Percentiles rank a stretch among this genome's conserved stretches.
phyloP scores from a whole-genome alignment of 2,113 vertebrate genomes.

The Calyptomena viridis region DNA sequence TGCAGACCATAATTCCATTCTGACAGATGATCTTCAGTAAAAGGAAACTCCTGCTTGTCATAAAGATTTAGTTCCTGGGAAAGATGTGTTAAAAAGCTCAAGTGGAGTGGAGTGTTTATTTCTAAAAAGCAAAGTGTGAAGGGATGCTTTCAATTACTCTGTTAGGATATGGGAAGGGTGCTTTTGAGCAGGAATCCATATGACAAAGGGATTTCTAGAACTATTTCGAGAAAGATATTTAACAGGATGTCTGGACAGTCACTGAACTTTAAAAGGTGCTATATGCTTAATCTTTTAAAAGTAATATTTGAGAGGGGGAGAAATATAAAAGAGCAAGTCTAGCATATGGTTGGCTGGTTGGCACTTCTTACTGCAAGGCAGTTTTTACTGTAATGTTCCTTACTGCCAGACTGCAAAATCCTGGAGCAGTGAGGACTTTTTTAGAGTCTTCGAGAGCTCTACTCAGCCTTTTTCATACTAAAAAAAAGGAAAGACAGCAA shows the following conservation, averaged over 20 bases:
- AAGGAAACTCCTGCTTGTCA: background rate
- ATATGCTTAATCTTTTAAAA: background rate
- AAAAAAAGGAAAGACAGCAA: background rate
- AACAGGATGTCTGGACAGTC: background rate
- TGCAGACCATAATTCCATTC: background rate
- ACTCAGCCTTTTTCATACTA: background rate
- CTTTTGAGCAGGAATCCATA: background rate
- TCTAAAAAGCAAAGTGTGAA: background rate
- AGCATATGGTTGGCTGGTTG: constrained; percentile 22
- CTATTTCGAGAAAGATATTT: background rate
- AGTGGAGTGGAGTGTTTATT: background rate
- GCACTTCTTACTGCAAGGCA: background rate
- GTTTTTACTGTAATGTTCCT: background rate
- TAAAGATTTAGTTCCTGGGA: background rate
- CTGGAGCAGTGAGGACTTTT: background rate
- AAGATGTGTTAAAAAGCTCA: background rate
- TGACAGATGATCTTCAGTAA: background rate
- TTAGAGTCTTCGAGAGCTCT: background rate
- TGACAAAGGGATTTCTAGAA: background rate
- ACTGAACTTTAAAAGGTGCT: background rate
- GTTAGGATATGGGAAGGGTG: background rate
- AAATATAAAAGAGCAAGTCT: constrained; percentile 40
- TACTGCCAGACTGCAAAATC: background rate
- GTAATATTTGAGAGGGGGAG: background rate
- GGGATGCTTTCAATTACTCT: background rate